phyloP scores from a whole-genome alignment of 2,888 invertebrate species.

The Tachystola acroxantha region DNA sequence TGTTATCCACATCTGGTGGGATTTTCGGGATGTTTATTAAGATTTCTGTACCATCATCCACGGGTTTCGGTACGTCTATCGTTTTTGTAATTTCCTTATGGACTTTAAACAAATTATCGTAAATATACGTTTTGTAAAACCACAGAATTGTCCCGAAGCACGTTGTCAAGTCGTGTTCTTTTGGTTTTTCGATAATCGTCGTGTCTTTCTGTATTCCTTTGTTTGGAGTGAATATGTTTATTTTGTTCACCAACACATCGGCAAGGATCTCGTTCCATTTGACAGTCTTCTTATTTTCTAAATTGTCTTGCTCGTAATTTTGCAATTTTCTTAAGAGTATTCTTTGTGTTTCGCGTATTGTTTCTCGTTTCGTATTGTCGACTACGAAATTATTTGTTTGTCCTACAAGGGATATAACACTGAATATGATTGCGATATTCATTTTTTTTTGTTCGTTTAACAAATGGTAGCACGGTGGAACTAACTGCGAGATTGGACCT shows the following conservation, averaged over 20 bases:
- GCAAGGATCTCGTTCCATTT: constrained; percentile 64
- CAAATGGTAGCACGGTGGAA: constrained; percentile 42
- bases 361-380: constrained; percentile 20
- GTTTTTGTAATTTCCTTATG: no score
- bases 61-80: no score
- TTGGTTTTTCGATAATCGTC: constrained; percentile 17
- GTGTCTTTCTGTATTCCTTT: constrained; percentile 19
- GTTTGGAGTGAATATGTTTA: constrained; percentile 44
- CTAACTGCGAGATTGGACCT: constrained; percentile 44
- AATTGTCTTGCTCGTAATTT: constrained; percentile 33
- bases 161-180: constrained; percentile 26
- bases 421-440: constrained; percentile 44
- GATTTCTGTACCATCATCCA: background rate
- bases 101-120: constrained; percentile 37
- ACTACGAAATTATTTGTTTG: constrained; percentile 34
- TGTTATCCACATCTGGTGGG: no score
- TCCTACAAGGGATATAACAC: constrained; percentile 40
- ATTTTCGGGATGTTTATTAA: background rate
- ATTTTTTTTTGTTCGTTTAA: constrained; percentile 39
- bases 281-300: constrained; percentile 34
- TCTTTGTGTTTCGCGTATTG: constrained; percentile 30
- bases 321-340: constrained; percentile 58
- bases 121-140: constrained; percentile 47
- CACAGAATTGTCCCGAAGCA: constrained; percentile 40
- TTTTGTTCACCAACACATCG: constrained; percentile 52